Percentiles rank a stretch among this genome's conserved stretches.
These are phyloP conservation scores for Drosophila hydei DNA, from an alignment of 1,140 invertebrate species.

Conservation along the genomic window DNA sequence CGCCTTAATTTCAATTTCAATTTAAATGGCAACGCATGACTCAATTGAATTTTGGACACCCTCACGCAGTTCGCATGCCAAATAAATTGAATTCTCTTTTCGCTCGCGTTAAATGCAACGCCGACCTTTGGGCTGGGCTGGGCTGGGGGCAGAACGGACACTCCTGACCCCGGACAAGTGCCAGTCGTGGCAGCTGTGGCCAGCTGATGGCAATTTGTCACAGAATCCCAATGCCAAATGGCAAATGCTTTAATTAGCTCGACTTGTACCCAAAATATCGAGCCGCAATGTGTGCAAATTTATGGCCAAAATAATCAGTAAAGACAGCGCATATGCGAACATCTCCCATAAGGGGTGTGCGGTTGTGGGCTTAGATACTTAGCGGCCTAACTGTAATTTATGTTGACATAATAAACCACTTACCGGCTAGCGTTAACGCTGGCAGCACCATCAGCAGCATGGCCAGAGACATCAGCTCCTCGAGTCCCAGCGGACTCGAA, in stretches of 20 bases:
- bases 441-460: slow-evolving; percentile 66
- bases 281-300: slow-evolving; percentile 27
- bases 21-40: slow-evolving; percentile 61
- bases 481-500: slow-evolving; percentile 84
- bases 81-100: slow-evolving; percentile 61
- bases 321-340: slow-evolving; percentile 33
- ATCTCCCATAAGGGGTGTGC: slow-evolving; percentile 1
- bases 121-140: slow-evolving; percentile 37
- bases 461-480: slow-evolving; percentile 77
- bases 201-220: slow-evolving; percentile 79
- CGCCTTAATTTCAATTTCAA: slow-evolving; percentile 47
- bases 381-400: slow-evolving; percentile 70
- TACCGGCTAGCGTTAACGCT: slow-evolving; percentile 79
- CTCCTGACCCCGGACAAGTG: slow-evolving; percentile 72
- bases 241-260: slow-evolving; percentile 59
- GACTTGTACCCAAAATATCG: slow-evolving; percentile 46
- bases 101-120: slow-evolving; percentile 30
- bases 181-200: slow-evolving; percentile 49
- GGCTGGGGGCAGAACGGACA: neutral
- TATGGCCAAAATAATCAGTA: slow-evolving; percentile 35
- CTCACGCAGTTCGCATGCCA: slow-evolving; percentile 13
- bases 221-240: slow-evolving; percentile 22
- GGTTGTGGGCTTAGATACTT: slow-evolving; percentile 18
- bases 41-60: slow-evolving; percentile 69
- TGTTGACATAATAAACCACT: slow-evolving; percentile 82